phyloP scores from a whole-genome alignment of 1,140 invertebrate species.

The Ridgeia piscesae region DNA sequence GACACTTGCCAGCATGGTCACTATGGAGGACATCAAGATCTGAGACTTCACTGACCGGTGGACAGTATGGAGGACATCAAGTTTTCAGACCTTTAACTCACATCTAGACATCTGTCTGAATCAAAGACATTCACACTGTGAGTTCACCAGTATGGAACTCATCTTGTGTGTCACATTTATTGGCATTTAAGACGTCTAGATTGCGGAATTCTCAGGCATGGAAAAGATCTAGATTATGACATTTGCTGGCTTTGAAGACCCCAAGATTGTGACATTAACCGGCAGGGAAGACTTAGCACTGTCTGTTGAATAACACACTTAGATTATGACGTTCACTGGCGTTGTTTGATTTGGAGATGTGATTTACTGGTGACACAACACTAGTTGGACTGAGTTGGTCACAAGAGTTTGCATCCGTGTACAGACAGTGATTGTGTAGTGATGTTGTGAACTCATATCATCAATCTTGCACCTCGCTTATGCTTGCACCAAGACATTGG shows the following conservation, averaged over 20 bases:
- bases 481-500: neutral
- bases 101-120: no score
- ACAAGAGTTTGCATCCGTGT: neutral
- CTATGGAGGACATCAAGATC: slow-evolving; percentile 50
- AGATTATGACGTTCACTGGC: neutral
- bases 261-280: no score
- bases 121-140: no score
- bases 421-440: neutral
- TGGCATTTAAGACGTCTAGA: no score
- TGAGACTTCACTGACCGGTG: neutral
- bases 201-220: no score
- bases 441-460: neutral
- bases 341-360: neutral
- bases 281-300: no score
- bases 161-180: no score
- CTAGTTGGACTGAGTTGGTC: neutral
- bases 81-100: neutral
- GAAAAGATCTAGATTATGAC: no score
- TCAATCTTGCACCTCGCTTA: neutral
- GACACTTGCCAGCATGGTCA: slow-evolving; percentile 72
- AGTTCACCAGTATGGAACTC: no score
- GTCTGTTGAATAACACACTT: no score
- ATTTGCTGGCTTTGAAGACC: no score
- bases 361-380: neutral
- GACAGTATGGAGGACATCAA: neutral